phyloP scores from a whole-genome alignment of 2,797 vertebrate species.

The Delichon dasypus region DNA sequence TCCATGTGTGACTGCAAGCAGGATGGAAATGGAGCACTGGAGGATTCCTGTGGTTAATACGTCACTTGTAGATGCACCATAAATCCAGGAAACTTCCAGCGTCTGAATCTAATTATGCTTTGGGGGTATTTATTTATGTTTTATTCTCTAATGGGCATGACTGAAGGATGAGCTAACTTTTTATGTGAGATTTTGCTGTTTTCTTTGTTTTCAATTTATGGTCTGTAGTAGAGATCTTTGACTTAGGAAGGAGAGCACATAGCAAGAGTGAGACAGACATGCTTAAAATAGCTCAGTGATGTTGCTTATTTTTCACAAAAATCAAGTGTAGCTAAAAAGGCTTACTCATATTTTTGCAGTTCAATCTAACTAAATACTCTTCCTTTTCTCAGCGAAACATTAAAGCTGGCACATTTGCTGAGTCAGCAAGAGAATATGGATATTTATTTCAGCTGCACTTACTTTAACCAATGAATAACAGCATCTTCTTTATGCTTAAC shows the following conservation, averaged over 20 bases:
- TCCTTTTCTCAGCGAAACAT: neutral
- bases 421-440: neutral
- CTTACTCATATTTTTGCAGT: neutral
- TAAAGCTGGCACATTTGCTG: neutral
- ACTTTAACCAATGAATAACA: neutral
- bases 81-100: conserved; percentile 43
- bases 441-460: conserved; percentile 9
- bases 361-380: neutral
- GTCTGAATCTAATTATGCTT: conserved; percentile 53
- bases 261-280: neutral
- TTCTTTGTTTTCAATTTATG: conserved; percentile 19
- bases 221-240: neutral
- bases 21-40: neutral
- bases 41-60: conserved; percentile 46
- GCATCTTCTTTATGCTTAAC: neutral
- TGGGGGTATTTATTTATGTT: conserved; percentile 48
- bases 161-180: conserved; percentile 53
- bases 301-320: neutral
- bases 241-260: neutral
- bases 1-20: neutral
- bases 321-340: neutral
- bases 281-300: neutral
- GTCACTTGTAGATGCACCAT: conserved; percentile 42
- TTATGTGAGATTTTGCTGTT: conserved; percentile 14
- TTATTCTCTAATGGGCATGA: conserved; percentile 42